Evolutionary conservation across 2,797 vertebrate genomes (phyloP).

Genomic region (Eulemur coronatus): DNA sequence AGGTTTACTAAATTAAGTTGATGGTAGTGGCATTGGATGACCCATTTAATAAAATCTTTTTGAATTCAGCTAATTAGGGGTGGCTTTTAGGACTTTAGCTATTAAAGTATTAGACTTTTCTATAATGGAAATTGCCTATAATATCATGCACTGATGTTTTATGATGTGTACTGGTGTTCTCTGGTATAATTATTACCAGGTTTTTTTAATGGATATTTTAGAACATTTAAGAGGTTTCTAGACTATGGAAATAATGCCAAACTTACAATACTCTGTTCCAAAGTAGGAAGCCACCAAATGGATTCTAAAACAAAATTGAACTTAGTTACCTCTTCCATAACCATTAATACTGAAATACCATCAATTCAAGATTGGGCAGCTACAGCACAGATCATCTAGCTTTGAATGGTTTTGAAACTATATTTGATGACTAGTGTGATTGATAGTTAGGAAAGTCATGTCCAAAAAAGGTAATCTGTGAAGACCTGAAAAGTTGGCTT

Average conservation of each 20-base stretch:
- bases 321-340: neutral
- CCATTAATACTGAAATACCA: neutral
- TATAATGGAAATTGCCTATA: slow-evolving; percentile 23
- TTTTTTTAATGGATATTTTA: neutral
- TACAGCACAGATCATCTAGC: neutral
- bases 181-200: slow-evolving; percentile 21
- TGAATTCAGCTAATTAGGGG: neutral
- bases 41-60: neutral
- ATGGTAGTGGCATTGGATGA: neutral
- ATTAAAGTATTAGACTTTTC: neutral
- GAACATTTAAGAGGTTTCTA: slow-evolving; percentile 18
- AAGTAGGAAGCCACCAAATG: slow-evolving; percentile 18
- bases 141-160: slow-evolving; percentile 29
- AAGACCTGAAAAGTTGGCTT: neutral
- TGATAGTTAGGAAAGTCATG: neutral
- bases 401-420: neutral
- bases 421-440: neutral
- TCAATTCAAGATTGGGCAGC: neutral
- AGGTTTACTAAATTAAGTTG: neutral
- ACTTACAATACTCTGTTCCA: slow-evolving; percentile 7
- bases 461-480: neutral
- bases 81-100: neutral
- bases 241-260: slow-evolving; percentile 10
- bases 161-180: neutral
- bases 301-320: slow-evolving; percentile 38